Base-by-base conservation (phyloP, 2,888 invertebrate genomes). In the Neoascia interrupta region DNA sequence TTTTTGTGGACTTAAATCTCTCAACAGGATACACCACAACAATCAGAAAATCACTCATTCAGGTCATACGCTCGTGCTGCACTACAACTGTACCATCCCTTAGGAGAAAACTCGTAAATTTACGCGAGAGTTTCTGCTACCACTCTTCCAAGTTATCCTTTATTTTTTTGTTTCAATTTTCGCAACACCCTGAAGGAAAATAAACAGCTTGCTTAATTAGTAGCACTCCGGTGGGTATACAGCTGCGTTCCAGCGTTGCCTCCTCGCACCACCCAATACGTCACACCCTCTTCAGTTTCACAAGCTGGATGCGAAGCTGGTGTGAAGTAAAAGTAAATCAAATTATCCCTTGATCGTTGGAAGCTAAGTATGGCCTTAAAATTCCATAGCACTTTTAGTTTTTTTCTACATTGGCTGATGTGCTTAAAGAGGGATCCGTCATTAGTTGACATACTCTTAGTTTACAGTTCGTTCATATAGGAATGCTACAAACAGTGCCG, bases 191-290 rank as follows among this genome's bases (percentile, higher is more conserved):
- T 15, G n/a, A 73, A 73, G 66, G 43, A 61, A 61, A 61, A 73
- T 66, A 79, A 79, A 79, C 61, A 79, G 73, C 79, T 66, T 79
- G 79, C 64, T 73, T 79, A 79, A 79, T 79, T 79, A 79, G 76
- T 51, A 79, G 54, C 68, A 68, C 61, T 79, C 49, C 68, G 56
- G 41, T 61, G 53, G 60, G 66, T 68, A 43, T 54, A 31, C 13
- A 19, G 5, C 2, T 31, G 15, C 61, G 43, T 6, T 31, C 31
- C 15, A 64, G 60, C 28, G 36, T 34, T 11, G 23, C 21, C 26
- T 6, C n/a, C 26, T 13, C 23, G n/a, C 28, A 41, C 36, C 43
- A 23, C 26, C 5, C 4, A n/a, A 8, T 6, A 31, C n/a, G 10
- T 26, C 5, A 10, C 53, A 69, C 36, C 61, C 5, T 10, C 16